A percentile compares a stretch with the other conserved stretches of the same genome.
Evolutionary conservation across 1,140 invertebrate species (phyloP).

Genomic region (Sesamia nonagrioides): DNA sequence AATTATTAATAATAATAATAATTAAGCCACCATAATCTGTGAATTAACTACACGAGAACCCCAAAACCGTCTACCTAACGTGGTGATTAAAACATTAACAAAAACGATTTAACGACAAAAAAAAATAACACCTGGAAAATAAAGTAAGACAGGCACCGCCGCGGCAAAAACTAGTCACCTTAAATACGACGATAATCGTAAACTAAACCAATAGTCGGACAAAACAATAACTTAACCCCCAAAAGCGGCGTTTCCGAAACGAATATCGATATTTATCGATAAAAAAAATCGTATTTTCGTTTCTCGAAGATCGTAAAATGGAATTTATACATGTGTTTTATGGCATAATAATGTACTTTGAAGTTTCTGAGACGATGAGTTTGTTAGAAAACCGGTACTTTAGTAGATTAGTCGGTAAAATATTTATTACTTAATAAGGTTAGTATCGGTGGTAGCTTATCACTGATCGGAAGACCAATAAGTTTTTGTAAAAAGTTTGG

Average conservation of each 20-base stretch:
- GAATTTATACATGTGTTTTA: slow-evolving; percentile 57
- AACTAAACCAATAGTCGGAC: slow-evolving; percentile 75
- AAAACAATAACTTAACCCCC: slow-evolving; percentile 71
- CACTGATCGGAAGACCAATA: not conserved
- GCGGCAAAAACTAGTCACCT: slow-evolving; percentile 51
- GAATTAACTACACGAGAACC: not conserved
- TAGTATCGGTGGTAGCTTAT: slow-evolving; percentile 32
- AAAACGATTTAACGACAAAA: not conserved
- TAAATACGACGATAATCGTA: slow-evolving; percentile 75
- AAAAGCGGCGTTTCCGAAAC: slow-evolving; percentile 46
- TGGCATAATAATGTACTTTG: slow-evolving; percentile 27
- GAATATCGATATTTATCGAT: slow-evolving; percentile 71
- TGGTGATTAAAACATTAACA: slow-evolving; percentile 16
- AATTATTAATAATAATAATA: no score
- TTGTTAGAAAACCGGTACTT: slow-evolving; percentile 38
- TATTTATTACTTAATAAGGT: slow-evolving; percentile 48
- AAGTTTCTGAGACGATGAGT: slow-evolving; percentile 39
- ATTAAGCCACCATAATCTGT: not conserved
- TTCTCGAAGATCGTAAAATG: slow-evolving; percentile 32
- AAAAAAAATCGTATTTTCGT: slow-evolving; percentile 57
- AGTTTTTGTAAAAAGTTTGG: not conserved
- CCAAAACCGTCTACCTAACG: not conserved
- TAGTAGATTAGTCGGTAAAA: slow-evolving; percentile 30
- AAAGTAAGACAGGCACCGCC: slow-evolving; percentile 45
- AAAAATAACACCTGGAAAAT: not conserved